These are phyloP conservation scores for Drosophila varians DNA, from an alignment of 1,140 invertebrate genomes.

Conservation along the genomic window DNA sequence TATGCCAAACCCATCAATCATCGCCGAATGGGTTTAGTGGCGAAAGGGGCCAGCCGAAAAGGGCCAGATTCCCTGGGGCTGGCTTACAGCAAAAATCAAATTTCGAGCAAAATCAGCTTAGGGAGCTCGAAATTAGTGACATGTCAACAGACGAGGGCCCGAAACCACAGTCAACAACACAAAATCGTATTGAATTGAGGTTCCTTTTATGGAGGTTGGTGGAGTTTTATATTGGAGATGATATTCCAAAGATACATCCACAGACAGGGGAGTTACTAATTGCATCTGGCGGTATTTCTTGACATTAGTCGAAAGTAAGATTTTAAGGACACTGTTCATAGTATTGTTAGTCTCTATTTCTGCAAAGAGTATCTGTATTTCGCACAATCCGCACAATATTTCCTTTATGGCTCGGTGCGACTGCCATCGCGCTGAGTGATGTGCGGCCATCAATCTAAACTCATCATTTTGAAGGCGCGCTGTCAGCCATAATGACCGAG, in stretches of 20 bases:
- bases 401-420: conserved; percentile 17
- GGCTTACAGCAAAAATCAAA: conserved; percentile 51
- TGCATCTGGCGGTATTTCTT: no score
- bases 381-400: neutral
- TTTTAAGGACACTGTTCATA: neutral
- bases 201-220: neutral
- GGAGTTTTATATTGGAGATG: neutral
- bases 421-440: conserved; percentile 66
- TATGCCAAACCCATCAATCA: conserved; percentile 70
- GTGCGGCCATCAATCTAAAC: conserved; percentile 80
- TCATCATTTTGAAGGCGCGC: conserved; percentile 80
- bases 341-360: neutral
- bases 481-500: conserved; percentile 77
- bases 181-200: conserved; percentile 4
- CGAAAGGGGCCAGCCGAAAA: conserved; percentile 8
- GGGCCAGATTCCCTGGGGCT: neutral
- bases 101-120: conserved; percentile 62
- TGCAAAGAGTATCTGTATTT: conserved; percentile 35
- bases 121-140: conserved; percentile 71
- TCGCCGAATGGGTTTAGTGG: conserved; percentile 22
- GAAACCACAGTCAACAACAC: conserved; percentile 25
- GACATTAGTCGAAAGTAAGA: no score
- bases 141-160: conserved; percentile 61
- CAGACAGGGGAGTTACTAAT: no score
- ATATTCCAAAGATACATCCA: no score